A percentile compares a stretch with the other conserved stretches of the same genome.
Evolutionary conservation across 2,888 invertebrate species (phyloP).

Genomic region (Lapara coniferarum): DNA sequence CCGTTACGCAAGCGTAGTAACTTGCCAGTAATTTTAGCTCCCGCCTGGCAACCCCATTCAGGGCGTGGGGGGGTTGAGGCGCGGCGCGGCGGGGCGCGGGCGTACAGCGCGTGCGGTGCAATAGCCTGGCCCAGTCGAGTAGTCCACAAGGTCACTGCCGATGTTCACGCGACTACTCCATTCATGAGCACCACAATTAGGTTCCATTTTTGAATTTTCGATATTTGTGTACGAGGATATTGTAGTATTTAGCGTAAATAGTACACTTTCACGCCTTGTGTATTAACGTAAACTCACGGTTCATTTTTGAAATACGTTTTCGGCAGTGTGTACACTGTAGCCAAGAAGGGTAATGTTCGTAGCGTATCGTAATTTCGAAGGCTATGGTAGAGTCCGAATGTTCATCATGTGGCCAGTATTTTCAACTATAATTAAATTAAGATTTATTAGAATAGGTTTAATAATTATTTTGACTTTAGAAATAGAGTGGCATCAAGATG

Average conservation of each 20-base stretch:
- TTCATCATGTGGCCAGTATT: too few relatives aligned
- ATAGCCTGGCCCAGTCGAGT: constrained; percentile 66
- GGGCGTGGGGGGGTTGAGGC: constrained; percentile 30
- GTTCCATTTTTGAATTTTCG: constrained; percentile 46
- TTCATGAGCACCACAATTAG: constrained; percentile 66
- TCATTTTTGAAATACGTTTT: background rate
- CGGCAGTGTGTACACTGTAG: background rate
- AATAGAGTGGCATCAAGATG: too few relatives aligned
- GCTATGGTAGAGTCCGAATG: too few relatives aligned
- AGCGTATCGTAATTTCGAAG: too few relatives aligned
- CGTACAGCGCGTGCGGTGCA: constrained; percentile 56
- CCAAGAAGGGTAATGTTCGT: too few relatives aligned
- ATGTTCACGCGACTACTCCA: constrained; percentile 63
- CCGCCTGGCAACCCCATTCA: constrained; percentile 24
- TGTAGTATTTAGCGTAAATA: background rate
- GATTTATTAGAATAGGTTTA: too few relatives aligned
- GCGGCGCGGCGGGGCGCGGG: constrained; percentile 35
- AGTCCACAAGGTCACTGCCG: constrained; percentile 75
- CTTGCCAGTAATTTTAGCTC: constrained; percentile 1
- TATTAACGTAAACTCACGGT: background rate
- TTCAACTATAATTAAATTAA: too few relatives aligned
- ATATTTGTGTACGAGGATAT: constrained; percentile 16
- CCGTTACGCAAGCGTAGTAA: background rate
- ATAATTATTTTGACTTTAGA: too few relatives aligned
- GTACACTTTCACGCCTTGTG: background rate